Percentiles rank a stretch among this genome's conserved stretches.
Evolutionary conservation across 2,888 invertebrate genomes (phyloP).

Genomic region (Sarcophaga carnaria): DNA sequence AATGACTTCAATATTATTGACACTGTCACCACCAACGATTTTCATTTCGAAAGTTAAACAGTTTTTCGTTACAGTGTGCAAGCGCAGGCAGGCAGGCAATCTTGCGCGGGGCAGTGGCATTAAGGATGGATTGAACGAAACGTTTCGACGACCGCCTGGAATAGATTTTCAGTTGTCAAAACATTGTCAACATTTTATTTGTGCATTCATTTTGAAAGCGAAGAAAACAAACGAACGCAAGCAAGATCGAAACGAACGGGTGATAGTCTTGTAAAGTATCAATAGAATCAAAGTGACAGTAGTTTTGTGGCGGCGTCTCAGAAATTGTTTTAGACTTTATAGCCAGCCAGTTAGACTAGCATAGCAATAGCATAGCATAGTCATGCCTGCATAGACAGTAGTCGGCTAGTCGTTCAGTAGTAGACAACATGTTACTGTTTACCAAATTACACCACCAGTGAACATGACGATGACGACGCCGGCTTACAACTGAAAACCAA

Average conservation of each 20-base stretch:
- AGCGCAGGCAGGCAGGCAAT: background rate
- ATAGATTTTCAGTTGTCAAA: slow-evolving; percentile 70
- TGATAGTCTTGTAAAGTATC: slow-evolving; percentile 66
- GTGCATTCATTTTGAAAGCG: slow-evolving; percentile 36
- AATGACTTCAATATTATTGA: slow-evolving; percentile 61
- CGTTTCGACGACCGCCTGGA: slow-evolving; percentile 58
- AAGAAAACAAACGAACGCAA: background rate
- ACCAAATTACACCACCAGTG: slow-evolving; percentile 53
- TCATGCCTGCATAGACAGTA: background rate
- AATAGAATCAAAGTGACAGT: slow-evolving; percentile 69
- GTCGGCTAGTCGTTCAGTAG: slow-evolving; percentile 10
- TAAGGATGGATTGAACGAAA: background rate
- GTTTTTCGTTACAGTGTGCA: background rate
- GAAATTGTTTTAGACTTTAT: slow-evolving; percentile 68
- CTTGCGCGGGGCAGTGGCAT: background rate
- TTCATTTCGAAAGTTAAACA: slow-evolving; percentile 66
- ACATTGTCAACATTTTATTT: slow-evolving; percentile 69
- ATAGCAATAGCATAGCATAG: background rate
- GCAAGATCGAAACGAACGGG: slow-evolving; percentile 20
- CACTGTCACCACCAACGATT: slow-evolving; percentile 69
- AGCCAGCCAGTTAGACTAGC: slow-evolving; percentile 36
- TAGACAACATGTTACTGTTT: slow-evolving; percentile 62
- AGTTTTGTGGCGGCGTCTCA: slow-evolving; percentile 67
- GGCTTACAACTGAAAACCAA: background rate
- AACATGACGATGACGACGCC: slow-evolving; percentile 25